phyloP scores from a whole-genome alignment of 2,113 vertebrate genomes.

The Sebastes fasciatus region DNA sequence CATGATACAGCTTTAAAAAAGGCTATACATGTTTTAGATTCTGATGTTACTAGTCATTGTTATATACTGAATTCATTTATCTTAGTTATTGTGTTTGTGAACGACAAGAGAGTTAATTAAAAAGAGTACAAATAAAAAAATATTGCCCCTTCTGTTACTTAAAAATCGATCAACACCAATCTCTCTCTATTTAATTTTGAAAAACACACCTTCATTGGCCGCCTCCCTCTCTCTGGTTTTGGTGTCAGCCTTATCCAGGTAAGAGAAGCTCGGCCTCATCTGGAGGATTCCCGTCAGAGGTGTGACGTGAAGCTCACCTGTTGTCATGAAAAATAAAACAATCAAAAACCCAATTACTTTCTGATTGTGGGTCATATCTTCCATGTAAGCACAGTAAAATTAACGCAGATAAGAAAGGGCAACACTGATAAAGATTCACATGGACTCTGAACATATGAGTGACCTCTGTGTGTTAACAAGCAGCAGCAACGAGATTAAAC shows the following conservation, averaged over 20 bases:
- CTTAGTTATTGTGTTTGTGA: not conserved
- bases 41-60: not conserved
- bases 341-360: not conserved
- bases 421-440: slow-evolving; percentile 1
- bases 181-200: not conserved
- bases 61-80: not conserved
- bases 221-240: slow-evolving; percentile 96
- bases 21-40: not conserved
- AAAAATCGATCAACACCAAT: not conserved
- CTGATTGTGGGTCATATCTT: not conserved
- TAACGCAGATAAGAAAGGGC: not conserved
- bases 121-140: not conserved
- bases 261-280: slow-evolving; percentile 95
- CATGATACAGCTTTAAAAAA: not conserved
- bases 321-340: not conserved
- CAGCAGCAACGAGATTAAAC: not conserved
- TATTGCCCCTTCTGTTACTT: not conserved
- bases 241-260: slow-evolving; percentile 95
- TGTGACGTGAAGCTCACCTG: slow-evolving; percentile 97
- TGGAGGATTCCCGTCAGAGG: slow-evolving; percentile 97
- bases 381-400: not conserved
- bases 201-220: slow-evolving; percentile 90
- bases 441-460: slow-evolving; percentile 18
- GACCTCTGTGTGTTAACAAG: slow-evolving; percentile 35
- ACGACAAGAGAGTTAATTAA: not conserved